Evolutionary conservation across 1,140 invertebrate genomes (phyloP), one percentile per base, ranked within the genome.

Genomic region (Conus betulinus): DNA sequence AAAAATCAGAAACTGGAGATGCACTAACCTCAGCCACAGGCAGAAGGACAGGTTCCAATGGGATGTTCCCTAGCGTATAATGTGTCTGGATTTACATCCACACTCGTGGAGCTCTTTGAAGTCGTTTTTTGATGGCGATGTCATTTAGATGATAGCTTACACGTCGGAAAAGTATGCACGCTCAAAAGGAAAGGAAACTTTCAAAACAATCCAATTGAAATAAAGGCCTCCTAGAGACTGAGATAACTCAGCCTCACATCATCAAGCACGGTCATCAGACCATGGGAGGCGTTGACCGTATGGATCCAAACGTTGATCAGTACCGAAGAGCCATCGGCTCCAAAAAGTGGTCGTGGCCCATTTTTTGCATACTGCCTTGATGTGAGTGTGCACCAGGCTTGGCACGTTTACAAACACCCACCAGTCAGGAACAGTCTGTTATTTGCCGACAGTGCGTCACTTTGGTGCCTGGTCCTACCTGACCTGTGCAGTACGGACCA

Each of bases 331-430:
- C 63, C 20, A 93, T 94, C 39, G 79, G 93, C 55, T 93, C 91
- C 78, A 94, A 94, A 86, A 94, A 94, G 91, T 93, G 92, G 93
- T 94, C 92, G 89, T 92, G 91, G 87, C 91, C 93, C 51, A 82
- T 95, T n/a, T n/a, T 74, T 94, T 74, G 71, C 53, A 20, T 87
- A 94, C 87, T 92, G 89, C 81, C 23, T 94, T 10, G 93, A 94
- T 89, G 90, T 93, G 88, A 90, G 92, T 39, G 84, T 92, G 23
- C 92, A 94, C 86, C 94, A 94, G 90, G 91, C 92, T 20, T 94
- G 93, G 93, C 92, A 92, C 52, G 60, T 94, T 17, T 90, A 94
- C 79, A 79, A 39, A 39, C 39, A 39, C 39, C 39, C 39, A 92
- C 91, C 39, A 89, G 84, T 2, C 52, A 89, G 53, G 51, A 92